Conservation (phyloP, 2,113 vertebrate genomes). For the Struthidea cinerea region DNA sequence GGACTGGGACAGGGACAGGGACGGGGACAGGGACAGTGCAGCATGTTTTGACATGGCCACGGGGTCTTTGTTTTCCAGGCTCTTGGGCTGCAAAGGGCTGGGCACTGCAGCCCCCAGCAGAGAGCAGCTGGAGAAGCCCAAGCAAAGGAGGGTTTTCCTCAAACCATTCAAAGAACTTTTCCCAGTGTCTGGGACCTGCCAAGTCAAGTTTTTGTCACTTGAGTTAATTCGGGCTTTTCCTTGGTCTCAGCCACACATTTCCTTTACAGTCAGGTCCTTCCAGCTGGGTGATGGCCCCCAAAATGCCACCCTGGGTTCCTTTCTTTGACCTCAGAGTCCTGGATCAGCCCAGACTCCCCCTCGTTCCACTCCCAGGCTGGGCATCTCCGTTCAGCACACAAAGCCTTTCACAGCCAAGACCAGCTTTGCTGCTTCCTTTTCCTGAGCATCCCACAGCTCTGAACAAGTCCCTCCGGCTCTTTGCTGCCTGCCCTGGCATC, state of each 20-base stretch:
- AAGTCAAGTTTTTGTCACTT: background rate
- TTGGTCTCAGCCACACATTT: background rate
- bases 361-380: background rate
- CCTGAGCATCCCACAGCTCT: background rate
- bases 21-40: background rate
- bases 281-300: background rate
- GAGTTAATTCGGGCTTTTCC: background rate
- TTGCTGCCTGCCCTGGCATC: background rate
- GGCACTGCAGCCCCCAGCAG: background rate
- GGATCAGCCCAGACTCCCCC: background rate
- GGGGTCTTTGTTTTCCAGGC: background rate
- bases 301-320: accelerated
- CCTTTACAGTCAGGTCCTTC: background rate
- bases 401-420: background rate
- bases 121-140: background rate
- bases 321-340: background rate
- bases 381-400: background rate
- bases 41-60: background rate
- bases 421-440: background rate
- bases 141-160: background rate
- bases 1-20: background rate
- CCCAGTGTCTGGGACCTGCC: background rate
- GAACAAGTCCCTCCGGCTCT: background rate
- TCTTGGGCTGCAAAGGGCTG: background rate
- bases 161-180: background rate